Conservation (phyloP, 2,113 vertebrate species). For the Ranitomeya variabilis region DNA sequence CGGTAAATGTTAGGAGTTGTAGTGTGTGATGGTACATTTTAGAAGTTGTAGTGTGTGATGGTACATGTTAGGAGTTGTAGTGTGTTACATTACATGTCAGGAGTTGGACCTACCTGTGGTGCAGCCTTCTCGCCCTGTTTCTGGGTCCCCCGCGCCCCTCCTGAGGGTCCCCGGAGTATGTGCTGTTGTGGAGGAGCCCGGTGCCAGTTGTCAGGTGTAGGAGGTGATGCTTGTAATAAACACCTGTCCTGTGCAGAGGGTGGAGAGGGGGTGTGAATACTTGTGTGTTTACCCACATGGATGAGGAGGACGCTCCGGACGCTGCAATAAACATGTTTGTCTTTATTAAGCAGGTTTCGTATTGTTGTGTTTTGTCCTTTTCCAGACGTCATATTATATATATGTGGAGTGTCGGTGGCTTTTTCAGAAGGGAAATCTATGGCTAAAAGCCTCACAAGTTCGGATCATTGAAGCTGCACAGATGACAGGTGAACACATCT, state of each 20-base stretch:
- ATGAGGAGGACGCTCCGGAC: not conserved
- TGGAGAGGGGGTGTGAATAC: slow-evolving; percentile 36
- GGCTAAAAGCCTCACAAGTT: not conserved
- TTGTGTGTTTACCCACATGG: not conserved
- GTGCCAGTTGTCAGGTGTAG: slow-evolving; percentile 26
- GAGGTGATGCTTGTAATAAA: slow-evolving; percentile 36
- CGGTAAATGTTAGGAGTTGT: no score
- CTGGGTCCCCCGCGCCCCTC: not conserved
- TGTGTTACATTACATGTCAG: not conserved
- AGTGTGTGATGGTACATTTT: no score
- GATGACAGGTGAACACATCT: slow-evolving; percentile 9
- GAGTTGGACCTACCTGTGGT: not conserved
- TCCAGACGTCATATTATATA: not conserved
- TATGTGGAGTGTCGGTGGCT: not conserved
- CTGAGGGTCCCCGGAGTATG: not conserved
- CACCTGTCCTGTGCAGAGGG: slow-evolving; percentile 29
- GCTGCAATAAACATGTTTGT: slow-evolving; percentile 14
- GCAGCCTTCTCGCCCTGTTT: not conserved
- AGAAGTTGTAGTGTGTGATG: no score
- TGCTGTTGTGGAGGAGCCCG: not conserved
- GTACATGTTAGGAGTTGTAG: not conserved
- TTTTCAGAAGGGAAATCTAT: not conserved
- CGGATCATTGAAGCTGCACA: not conserved
- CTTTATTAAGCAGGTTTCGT: not conserved
- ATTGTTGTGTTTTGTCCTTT: not conserved